These are phyloP conservation scores for Geococcyx californianus DNA, from an alignment of 2,113 vertebrate species.

Conservation along the genomic window DNA sequence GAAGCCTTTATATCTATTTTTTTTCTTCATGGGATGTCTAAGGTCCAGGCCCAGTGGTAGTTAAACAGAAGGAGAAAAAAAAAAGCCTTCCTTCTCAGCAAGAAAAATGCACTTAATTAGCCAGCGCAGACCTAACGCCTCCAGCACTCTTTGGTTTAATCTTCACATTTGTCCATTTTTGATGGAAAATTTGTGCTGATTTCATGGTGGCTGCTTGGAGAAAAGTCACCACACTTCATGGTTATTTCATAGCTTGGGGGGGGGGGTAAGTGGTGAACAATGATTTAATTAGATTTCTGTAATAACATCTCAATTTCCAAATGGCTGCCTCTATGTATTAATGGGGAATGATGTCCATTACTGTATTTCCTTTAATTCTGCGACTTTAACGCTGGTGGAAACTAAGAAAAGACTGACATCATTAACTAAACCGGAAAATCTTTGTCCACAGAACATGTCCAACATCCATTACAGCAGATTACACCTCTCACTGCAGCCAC, in stretches of 20 bases:
- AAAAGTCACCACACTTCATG: conserved; percentile 39
- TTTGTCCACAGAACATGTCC: not conserved
- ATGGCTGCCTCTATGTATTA: not conserved
- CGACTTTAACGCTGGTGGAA: not conserved
- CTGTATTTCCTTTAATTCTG: not conserved
- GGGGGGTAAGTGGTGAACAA: not conserved
- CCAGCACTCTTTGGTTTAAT: conserved; percentile 1
- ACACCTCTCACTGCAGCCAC: not conserved
- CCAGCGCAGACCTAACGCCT: not conserved
- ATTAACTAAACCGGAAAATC: not conserved
- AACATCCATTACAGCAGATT: not conserved
- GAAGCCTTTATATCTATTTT: not conserved
- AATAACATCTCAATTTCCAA: conserved; percentile 50
- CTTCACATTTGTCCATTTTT: conserved; percentile 28
- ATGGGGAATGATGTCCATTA: not conserved
- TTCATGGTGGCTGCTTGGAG: conserved; percentile 59
- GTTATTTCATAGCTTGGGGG: not conserved
- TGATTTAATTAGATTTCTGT: conserved; percentile 61
- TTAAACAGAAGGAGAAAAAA: not conserved
- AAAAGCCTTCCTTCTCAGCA: not conserved
- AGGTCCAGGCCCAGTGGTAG: not conserved
- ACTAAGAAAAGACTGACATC: not conserved
- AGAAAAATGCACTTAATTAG: conserved; percentile 29
- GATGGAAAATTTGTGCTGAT: conserved; percentile 53
- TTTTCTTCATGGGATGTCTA: not conserved